Conservation (phyloP, 2,113 vertebrate species). For the Calyptommatus sinebrachiatus region DNA sequence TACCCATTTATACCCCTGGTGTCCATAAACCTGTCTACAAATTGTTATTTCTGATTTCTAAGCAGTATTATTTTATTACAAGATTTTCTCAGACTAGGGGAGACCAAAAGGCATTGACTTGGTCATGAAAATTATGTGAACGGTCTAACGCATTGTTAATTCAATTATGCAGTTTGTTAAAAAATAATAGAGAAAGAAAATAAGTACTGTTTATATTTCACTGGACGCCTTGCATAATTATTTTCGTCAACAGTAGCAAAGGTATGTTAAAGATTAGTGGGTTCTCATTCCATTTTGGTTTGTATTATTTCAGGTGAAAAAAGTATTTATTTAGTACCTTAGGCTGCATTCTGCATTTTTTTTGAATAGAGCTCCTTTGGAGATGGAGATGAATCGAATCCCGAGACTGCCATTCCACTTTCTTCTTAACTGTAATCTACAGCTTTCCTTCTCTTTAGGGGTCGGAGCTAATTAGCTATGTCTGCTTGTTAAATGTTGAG, state of each 20-base stretch:
- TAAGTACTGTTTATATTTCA: neutral
- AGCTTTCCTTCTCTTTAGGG: conserved; percentile 60
- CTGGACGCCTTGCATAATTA: conserved; percentile 25
- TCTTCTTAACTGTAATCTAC: conserved; percentile 55
- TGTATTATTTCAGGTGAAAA: conserved; percentile 7
- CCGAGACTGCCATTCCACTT: conserved; percentile 22
- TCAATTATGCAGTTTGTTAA: conserved; percentile 9
- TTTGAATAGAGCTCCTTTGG: conserved; percentile 37
- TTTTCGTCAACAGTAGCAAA: neutral
- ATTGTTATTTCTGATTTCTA: neutral
- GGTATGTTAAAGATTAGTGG: conserved; percentile 5
- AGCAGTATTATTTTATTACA: neutral
- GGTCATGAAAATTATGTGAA: neutral
- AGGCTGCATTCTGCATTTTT: conserved; percentile 46
- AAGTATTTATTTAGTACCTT: conserved; percentile 23
- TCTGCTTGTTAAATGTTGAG: conserved; percentile 57
- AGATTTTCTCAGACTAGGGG: neutral
- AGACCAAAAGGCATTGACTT: neutral
- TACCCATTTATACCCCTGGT: no score
- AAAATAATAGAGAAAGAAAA: neutral
- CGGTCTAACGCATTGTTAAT: neutral
- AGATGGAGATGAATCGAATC: conserved; percentile 50
- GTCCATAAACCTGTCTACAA: no score
- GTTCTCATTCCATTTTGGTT: neutral
- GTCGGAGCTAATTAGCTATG: conserved; percentile 62